Evolutionary conservation across 1,140 invertebrate genomes (phyloP), one percentile per base, ranked within the genome.

Genomic region (Drosophila pruinosa): DNA sequence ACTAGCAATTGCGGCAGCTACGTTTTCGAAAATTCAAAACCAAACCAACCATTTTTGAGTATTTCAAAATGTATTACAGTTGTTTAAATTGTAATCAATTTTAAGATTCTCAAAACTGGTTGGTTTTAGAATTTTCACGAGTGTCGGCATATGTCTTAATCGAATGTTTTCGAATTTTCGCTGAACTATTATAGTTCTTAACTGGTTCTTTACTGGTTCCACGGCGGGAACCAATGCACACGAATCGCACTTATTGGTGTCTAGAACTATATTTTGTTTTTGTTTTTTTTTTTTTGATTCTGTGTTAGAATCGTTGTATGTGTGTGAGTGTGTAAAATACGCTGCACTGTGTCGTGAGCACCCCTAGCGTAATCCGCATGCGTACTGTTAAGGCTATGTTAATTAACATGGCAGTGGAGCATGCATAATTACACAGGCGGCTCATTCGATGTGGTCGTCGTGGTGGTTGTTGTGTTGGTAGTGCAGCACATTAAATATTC

Each of bases 11-110:
- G 31, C 31, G 24, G 8, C 15, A 39, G 8, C 4, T 19, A 21
- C 21, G 31, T 38, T 56, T 21, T 45, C 69, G 70, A 86, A 88
- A 86, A 86, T 72, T 65, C 81, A 88, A 86, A 86, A 86, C 82
- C 82, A 86, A 86, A 86, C 81, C 81, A 88, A 86, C 78, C 74
- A 88, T 75, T 88, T 82, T 78, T 71, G 45, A 88, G 41, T 75
- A 88, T 69, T 21, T 69, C 54, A 63, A 81, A 78, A 69, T 75
- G 63, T 28, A 61, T 69, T 62, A 48, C 12, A 28, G 4, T 15
- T n/a, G 31, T 12, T 34, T 10, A 6, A 26, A 26, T 26, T 26
- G 7, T 7, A 57, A 58, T 7, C 58, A 64, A 70, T 56, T 65
- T 77, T 54, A 26, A 74, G 28, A 81, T 78, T 75, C 53, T 78